Base-by-base conservation (phyloP, 2,113 vertebrate species). In the Phocoena phocoena region DNA sequence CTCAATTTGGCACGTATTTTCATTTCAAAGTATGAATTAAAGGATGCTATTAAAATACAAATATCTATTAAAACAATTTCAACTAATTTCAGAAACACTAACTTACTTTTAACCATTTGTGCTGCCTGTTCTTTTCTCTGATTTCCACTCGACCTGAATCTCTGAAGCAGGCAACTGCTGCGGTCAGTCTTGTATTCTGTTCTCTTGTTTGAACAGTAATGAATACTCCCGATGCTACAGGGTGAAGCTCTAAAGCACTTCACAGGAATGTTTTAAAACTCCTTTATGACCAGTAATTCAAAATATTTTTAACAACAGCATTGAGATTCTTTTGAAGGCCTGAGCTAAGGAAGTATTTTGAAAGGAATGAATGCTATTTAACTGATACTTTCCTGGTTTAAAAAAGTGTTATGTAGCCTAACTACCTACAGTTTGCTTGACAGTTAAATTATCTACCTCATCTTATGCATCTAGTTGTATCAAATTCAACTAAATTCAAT, bases 101-200 rank as follows among this genome's bases (percentile, higher is more conserved):
- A 93, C 85, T 97, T 97, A 90, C 90, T 84, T 95, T 96, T 74
- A 96, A 82, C 80, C 76, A 93, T 96, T 60, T 95, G 68, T 77
- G 70, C 62, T 92, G 53, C 50, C 76, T 88, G 80, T 21, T 80
- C 58, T 86, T 77, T 92, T 65, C 77, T 89, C 38, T 93, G n/a
- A 70, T 77, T 88, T 95, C 60, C 84, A 81, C 36, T 67, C 17
- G 8, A 47, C 44, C 82, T 65, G 53, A 73, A 12, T 95, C 87
- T 88, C 53, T 58, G 58, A 88, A 41, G 71, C 74, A 88, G 81
- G 68, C 60, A 70, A 41, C 79, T 77, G 79, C 89, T 36, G 21
- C 14, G 63, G 83, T 31, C 58, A 41, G 26, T 55, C 33, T 28
- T 53, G 31, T 65, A 87, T 90, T 63, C 68, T 2, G 33, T 70